A percentile compares a stretch with the other conserved stretches of the same genome.
Conservation (phyloP, 2,797 vertebrate species). For the Danio aesculapii region DNA sequence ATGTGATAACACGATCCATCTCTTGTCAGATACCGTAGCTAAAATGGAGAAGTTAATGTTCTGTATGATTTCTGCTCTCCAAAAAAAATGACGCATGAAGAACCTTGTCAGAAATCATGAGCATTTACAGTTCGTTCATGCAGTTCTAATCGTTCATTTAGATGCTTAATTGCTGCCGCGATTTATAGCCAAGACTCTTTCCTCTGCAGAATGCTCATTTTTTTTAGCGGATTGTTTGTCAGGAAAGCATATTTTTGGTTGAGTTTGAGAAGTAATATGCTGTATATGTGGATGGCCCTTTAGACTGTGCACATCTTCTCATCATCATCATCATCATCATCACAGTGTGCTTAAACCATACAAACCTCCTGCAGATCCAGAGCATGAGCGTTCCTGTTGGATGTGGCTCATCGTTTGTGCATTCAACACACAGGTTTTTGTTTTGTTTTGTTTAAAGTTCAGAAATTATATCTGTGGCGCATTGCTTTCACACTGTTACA, state of each 20-base stretch:
- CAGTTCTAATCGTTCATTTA: slow-evolving; percentile 21
- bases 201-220: not conserved
- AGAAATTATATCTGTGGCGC: not conserved
- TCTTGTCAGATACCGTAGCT: not conserved
- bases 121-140: not conserved
- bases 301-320: not conserved
- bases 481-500: not conserved
- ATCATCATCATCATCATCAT: not conserved
- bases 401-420: not conserved
- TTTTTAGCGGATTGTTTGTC: not conserved
- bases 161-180: slow-evolving; percentile 10
- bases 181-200: slow-evolving; percentile 14
- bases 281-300: slow-evolving; percentile 10
- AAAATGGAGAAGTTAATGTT: not conserved
- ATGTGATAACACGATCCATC: not conserved
- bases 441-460: not conserved
- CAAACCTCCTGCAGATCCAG: slow-evolving; percentile 14
- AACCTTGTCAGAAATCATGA: slow-evolving; percentile 22
- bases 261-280: not conserved
- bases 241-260: not conserved
- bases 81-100: slow-evolving; percentile 14
- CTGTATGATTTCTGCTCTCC: slow-evolving; percentile 23
- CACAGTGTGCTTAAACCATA: slow-evolving; percentile 9
- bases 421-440: not conserved
- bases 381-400: slow-evolving; percentile 6